Base-by-base conservation (phyloP, 1,140 invertebrate genomes). In the Heliconius himera region DNA sequence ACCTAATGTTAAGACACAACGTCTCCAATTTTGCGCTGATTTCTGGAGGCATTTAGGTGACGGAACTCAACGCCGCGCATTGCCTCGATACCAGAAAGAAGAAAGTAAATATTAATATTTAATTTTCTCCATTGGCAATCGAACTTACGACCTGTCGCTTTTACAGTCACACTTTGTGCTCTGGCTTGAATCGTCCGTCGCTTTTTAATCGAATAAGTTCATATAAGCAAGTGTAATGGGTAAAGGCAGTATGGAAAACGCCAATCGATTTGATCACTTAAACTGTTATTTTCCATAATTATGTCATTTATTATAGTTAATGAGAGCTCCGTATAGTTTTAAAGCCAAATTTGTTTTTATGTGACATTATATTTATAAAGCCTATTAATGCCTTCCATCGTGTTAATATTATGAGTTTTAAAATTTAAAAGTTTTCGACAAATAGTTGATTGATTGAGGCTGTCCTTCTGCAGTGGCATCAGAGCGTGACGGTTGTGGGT, bases 231-330 rank as follows among this genome's bases (percentile, higher is more conserved):
- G 54, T 56, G 26, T 74, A 49, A 74, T 74, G 73, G 49, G 6
- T 56, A 74, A 54, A 54, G n/a, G 49, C 41, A 66, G 20, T 22
- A 22, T 49, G 70, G 38, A 18, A 71, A n/a, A 73, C 72, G 74
- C 54, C 51, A 56, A 74, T 74, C 73, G 54, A 60, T 81, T 81
- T 77, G 54, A 72, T 70, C 8, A 70, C 36, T 70, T 83, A 74
- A 78, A 71, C 33, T 41, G 51, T 73, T 72, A 83, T 76, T 80
- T 79, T 79, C 70, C 70, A 73, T 73, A 73, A 77, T 77, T 77
- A 77, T 41, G 26, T 77, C 71, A 73, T 78, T 74, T 41, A 79
- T 70, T 51, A 79, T 49, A 73, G 77, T n/a, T 79, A 74, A 79
- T 79, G 56, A 13, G 51, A 18, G 22, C 33, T 74, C 70, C 76